These are phyloP conservation scores for Botrylloides violaceus DNA, from an alignment of 23 tunicate genomes.

Conservation along the genomic window DNA sequence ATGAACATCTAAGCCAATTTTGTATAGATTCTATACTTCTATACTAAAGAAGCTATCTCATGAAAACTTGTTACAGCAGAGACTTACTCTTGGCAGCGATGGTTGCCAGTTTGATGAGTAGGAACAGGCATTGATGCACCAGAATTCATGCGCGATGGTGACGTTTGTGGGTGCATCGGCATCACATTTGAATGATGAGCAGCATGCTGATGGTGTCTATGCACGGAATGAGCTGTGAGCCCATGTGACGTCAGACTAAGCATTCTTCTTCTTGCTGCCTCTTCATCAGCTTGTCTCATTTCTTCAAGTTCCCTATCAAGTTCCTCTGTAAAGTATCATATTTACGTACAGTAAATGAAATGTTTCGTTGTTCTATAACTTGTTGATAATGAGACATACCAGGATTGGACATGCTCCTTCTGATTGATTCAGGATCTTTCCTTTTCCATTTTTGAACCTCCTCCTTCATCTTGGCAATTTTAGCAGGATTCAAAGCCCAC, in stretches of 20 bases:
- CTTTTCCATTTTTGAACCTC: conserved; percentile 97
- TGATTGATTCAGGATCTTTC: conserved; percentile 94
- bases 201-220: conserved; percentile 20
- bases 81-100: conserved; percentile 29
- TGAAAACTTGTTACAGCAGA: background rate
- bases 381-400: conserved; percentile 7
- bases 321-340: conserved; percentile 44
- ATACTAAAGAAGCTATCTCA: too few relatives aligned
- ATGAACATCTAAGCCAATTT: too few relatives aligned
- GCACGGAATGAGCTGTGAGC: conserved; percentile 38
- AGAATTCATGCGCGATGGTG: conserved; percentile 15
- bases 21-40: too few relatives aligned
- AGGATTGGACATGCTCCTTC: conserved; percentile 91
- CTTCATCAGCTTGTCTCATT: conserved; percentile 82
- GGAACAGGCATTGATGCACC: background rate
- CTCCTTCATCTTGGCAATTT: conserved; percentile 82
- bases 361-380: too few relatives aligned
- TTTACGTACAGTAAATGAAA: background rate
- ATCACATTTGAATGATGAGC: conserved; percentile 12
- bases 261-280: conserved; percentile 76
- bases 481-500: conserved; percentile 93
- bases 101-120: background rate
- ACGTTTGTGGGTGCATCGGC: background rate
- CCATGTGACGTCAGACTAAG: conserved; percentile 64
- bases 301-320: conserved; percentile 90